A percentile compares a stretch with the other conserved stretches of the same genome.
phyloP scores from a whole-genome alignment of 30 jellyfish, hydroid and myxozoan genomes.

The Pelagia noctiluca region DNA sequence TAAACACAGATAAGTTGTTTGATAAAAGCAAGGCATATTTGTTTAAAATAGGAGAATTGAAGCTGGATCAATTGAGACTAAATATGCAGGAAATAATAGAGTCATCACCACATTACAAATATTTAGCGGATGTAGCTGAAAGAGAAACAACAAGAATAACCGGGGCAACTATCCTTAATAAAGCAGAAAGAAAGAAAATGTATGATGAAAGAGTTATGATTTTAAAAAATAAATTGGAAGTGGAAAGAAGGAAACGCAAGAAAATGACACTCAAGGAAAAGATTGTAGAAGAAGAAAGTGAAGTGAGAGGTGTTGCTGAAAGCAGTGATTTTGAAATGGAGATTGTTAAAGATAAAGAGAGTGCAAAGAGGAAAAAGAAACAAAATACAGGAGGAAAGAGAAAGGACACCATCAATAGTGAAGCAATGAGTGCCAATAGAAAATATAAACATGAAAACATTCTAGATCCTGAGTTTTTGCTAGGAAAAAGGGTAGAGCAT shows the following conservation, averaged over 20 bases:
- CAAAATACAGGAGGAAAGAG: constrained; percentile 19
- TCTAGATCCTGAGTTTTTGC: constrained; percentile 27
- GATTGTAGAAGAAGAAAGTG: neutral
- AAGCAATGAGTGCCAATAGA: constrained; percentile 7
- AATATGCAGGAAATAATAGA: neutral
- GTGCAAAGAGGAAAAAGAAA: neutral
- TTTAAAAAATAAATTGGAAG: neutral
- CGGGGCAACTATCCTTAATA: constrained; percentile 30
- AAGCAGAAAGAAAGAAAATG: constrained; percentile 7
- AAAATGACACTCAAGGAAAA: too few species aligned
- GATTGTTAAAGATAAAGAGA: neutral
- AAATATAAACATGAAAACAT: neutral
- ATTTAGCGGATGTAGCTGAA: neutral
- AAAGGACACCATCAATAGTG: neutral
- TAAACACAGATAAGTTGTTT: neutral
- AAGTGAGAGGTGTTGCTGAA: neutral
- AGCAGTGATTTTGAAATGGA: neutral
- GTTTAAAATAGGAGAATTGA: neutral
- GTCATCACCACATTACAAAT: neutral
- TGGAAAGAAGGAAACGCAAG: neutral
- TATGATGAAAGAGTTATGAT: neutral
- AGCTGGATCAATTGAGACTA: neutral
- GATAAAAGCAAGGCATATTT: constrained; percentile 1
- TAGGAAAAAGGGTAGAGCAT: constrained; percentile 34
- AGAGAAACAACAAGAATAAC: constrained; percentile 25